phyloP scores from a whole-genome alignment of 2,888 invertebrate genomes.

The Nineta flava region DNA sequence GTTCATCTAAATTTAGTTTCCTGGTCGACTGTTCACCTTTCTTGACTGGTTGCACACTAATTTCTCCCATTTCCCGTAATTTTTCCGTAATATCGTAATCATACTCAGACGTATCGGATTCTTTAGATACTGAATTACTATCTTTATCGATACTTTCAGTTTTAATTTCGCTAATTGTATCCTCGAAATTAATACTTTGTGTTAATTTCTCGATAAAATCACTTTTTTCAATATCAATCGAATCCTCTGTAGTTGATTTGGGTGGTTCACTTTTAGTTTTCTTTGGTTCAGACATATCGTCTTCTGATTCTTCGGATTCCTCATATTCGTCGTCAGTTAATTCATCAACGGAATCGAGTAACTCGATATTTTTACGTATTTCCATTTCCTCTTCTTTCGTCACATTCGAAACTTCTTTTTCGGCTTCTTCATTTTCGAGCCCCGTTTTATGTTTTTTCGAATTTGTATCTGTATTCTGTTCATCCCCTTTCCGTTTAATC shows the following conservation, averaged over 20 bases:
- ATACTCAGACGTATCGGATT: conserved; percentile 19
- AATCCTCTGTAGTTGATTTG: conserved; percentile 20
- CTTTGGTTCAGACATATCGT: conserved; percentile 21
- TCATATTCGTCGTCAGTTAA: conserved; percentile 10
- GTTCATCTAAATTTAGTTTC: conserved; percentile 24
- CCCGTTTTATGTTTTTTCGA: not conserved
- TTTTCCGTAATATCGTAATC: conserved; percentile 46
- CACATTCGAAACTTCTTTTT: not conserved
- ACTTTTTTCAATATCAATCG: conserved; percentile 21
- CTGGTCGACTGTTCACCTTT: conserved; percentile 14
- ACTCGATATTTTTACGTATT: not conserved
- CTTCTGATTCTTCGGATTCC: conserved; percentile 9
- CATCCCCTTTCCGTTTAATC: not conserved
- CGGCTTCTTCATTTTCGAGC: not conserved
- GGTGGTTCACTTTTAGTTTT: conserved; percentile 23
- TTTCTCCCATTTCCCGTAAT: conserved; percentile 44
- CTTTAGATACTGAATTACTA: not conserved
- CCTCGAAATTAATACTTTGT: conserved; percentile 6
- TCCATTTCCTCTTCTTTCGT: not conserved
- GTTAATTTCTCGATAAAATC: conserved; percentile 11
- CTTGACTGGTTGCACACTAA: conserved; percentile 30
- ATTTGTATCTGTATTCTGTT: not conserved
- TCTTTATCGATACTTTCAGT: not conserved
- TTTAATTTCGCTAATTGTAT: not conserved
- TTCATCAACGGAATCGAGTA: conserved; percentile 5